phyloP scores from a whole-genome alignment of 2,113 vertebrate species.

The Pteruthius melanotis region DNA sequence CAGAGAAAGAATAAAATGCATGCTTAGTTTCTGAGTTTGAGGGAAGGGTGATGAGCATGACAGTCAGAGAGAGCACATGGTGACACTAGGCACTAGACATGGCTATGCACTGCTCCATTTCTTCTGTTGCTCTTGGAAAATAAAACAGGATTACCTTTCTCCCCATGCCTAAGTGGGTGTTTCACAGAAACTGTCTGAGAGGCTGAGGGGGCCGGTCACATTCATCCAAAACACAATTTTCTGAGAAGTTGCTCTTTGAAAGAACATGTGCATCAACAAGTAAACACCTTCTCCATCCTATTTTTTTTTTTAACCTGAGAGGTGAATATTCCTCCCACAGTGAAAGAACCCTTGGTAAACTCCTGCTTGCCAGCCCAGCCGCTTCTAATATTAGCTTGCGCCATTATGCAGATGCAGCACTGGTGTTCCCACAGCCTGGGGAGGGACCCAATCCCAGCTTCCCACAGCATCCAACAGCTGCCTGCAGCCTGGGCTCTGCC shows the following conservation, averaged over 20 bases:
- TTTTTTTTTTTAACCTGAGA: not conserved
- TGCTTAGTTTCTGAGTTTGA: not conserved
- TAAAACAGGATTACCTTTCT: not conserved
- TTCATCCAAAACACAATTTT: not conserved
- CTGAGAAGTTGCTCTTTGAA: not conserved
- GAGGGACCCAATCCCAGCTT: not conserved
- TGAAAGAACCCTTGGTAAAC: not conserved
- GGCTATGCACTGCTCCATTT: not conserved
- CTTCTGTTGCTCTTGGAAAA: not conserved
- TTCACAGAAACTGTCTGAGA: not conserved
- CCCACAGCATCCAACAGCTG: not conserved
- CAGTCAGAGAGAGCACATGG: not conserved
- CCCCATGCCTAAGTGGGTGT: not conserved
- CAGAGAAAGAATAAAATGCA: not conserved
- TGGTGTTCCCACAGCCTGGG: not conserved
- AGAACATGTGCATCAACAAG: not conserved
- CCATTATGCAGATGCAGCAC: not conserved
- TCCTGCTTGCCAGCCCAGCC: not conserved
- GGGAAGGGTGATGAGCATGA: not conserved
- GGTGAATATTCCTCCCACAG: not conserved
- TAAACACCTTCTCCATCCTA: not conserved
- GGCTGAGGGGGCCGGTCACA: accelerated
- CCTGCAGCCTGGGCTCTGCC: not conserved
- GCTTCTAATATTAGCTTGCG: not conserved
- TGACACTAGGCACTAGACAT: not conserved